Conservation (phyloP, 2,888 invertebrate genomes). For the Schrankia costaestrigalis region DNA sequence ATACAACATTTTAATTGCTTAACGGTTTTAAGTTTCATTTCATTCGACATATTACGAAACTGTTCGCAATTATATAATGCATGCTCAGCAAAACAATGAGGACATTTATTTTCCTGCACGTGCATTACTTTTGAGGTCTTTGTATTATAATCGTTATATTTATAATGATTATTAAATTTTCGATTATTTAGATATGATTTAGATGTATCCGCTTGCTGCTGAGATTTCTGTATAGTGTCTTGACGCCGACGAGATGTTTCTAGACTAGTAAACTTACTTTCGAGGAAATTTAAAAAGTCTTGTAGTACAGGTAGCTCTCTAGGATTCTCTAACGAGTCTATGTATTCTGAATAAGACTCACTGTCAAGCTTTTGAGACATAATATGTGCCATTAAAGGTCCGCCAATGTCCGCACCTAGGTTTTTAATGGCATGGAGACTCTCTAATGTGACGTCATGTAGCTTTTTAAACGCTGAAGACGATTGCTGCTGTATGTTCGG, state of each 20-base stretch:
- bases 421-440: constrained; percentile 24
- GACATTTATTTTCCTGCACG: too few species aligned
- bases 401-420: constrained; percentile 11
- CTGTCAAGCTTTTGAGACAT: constrained; percentile 19
- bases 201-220: neutral
- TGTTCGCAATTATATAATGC: too few species aligned
- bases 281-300: constrained; percentile 18
- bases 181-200: neutral
- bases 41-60: too few species aligned
- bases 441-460: constrained; percentile 18
- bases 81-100: too few species aligned
- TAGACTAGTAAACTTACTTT: constrained; percentile 19
- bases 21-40: too few species aligned
- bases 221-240: neutral
- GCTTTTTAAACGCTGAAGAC: constrained; percentile 10
- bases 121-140: too few species aligned
- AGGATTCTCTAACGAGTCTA: constrained; percentile 11
- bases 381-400: constrained; percentile 19
- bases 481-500: constrained; percentile 17
- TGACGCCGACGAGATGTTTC: neutral
- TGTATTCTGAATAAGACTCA: constrained; percentile 16
- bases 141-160: too few species aligned
- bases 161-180: neutral
- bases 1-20: too few species aligned
- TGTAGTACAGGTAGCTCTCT: constrained; percentile 15